Percentiles rank a stretch among this genome's conserved stretches.
Evolutionary conservation across 2,797 vertebrate species (phyloP).

Genomic region (Anguilla marmorata): DNA sequence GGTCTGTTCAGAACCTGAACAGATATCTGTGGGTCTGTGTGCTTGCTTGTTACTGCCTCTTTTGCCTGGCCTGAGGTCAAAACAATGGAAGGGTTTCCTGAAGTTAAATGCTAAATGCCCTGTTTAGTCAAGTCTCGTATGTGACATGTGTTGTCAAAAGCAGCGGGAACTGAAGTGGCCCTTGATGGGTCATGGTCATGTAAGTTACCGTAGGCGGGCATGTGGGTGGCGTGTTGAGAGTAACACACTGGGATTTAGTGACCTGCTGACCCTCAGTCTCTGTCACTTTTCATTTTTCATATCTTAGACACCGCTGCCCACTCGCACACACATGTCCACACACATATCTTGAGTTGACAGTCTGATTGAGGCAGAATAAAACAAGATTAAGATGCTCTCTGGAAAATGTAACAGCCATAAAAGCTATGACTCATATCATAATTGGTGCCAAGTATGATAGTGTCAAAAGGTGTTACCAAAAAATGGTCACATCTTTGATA

Average conservation of each 20-base stretch:
- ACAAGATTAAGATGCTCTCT: constrained; percentile 46
- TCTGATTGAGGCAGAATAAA: background rate
- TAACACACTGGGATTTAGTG: constrained; percentile 14
- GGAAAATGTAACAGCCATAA: constrained; percentile 18
- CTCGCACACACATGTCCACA: background rate
- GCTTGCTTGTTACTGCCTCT: background rate
- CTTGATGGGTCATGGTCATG: background rate
- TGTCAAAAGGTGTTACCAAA: constrained; percentile 19
- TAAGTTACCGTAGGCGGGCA: background rate
- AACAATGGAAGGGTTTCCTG: background rate
- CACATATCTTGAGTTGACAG: constrained; percentile 7
- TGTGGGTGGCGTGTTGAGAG: background rate
- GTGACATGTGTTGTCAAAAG: background rate
- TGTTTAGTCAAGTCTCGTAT: background rate
- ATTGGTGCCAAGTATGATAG: constrained; percentile 45
- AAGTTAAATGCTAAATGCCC: background rate
- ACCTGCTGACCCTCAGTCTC: constrained; percentile 33
- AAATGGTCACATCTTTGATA: background rate
- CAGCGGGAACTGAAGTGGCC: background rate
- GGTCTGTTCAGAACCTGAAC: background rate
- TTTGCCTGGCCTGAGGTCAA: background rate
- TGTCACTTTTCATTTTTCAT: constrained; percentile 24
- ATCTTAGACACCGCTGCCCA: background rate
- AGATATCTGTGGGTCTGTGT: background rate
- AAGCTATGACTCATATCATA: constrained; percentile 42